These are phyloP conservation scores for Pemphredon lugubris DNA, from an alignment of 2,888 invertebrate species.

Conservation along the genomic window DNA sequence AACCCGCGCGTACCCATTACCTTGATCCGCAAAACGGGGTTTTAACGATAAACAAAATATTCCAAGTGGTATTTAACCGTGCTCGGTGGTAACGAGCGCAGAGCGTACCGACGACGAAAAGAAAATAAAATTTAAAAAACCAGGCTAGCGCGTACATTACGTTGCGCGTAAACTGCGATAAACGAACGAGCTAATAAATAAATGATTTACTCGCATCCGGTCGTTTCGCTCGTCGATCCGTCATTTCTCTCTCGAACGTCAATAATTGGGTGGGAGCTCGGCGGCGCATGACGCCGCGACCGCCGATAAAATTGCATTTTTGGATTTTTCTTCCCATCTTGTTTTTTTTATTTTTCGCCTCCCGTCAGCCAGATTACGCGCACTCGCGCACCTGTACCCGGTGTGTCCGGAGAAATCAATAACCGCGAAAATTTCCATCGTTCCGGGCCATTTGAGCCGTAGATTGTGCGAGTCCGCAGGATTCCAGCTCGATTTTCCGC, in stretches of 20 bases:
- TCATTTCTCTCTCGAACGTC: slow-evolving; percentile 12
- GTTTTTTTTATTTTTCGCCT: background rate
- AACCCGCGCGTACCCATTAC: no score
- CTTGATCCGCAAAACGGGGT: no score
- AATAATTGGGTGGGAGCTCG: slow-evolving; percentile 25
- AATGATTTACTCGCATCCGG: slow-evolving; percentile 4
- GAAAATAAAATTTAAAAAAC: no score
- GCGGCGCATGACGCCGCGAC: background rate
- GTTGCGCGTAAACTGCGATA: no score
- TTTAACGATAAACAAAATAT: no score
- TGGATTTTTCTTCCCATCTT: slow-evolving; percentile 23
- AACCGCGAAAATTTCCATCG: slow-evolving; percentile 72
- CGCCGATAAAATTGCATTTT: slow-evolving; percentile 38
- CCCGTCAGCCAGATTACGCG: slow-evolving; percentile 50
- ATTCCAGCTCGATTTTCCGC: slow-evolving; percentile 73
- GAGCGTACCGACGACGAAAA: no score
- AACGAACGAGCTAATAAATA: slow-evolving; percentile 6
- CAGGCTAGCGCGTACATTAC: no score
- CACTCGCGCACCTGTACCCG: slow-evolving; percentile 62
- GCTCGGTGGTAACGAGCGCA: no score
- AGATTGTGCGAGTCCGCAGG: slow-evolving; percentile 66
- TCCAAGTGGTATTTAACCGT: no score
- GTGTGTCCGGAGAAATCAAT: slow-evolving; percentile 65
- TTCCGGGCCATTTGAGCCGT: slow-evolving; percentile 68
- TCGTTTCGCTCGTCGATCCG: slow-evolving; percentile 23